A percentile compares a stretch with the other conserved stretches of the same genome.
Conservation (phyloP, 2,888 invertebrate species). For the Xestobium rufovillosum region DNA sequence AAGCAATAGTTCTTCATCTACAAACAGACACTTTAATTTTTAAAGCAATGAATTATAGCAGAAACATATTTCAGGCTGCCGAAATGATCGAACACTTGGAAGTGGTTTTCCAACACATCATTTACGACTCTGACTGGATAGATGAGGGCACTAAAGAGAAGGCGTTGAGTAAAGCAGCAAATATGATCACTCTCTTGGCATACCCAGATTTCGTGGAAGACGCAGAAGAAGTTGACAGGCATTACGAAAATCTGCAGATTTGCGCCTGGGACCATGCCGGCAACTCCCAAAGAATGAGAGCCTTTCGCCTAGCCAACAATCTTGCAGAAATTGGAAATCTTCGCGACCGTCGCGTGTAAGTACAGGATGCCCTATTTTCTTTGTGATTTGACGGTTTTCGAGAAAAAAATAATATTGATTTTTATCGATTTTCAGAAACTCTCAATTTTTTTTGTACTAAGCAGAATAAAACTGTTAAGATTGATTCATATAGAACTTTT, state of each 20-base stretch:
- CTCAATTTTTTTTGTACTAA: too few species aligned
- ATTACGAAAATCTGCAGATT: constrained; percentile 38
- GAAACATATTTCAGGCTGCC: constrained; percentile 27
- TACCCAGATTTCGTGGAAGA: constrained; percentile 35
- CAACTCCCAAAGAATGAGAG: constrained; percentile 35
- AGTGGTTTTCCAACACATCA: constrained; percentile 42
- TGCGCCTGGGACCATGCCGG: constrained; percentile 39
- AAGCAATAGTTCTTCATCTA: too few species aligned
- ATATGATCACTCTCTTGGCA: constrained; percentile 40
- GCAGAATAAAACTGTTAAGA: too few species aligned
- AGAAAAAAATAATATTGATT: too few species aligned
- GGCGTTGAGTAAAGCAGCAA: constrained; percentile 45
- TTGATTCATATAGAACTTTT: too few species aligned
- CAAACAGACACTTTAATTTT: neutral
- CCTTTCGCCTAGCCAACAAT: constrained; percentile 35
- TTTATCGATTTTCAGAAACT: too few species aligned
- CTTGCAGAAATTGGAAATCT: constrained; percentile 30
- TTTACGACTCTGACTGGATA: constrained; percentile 47
- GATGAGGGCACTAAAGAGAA: constrained; percentile 44
- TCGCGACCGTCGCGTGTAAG: constrained; percentile 31
- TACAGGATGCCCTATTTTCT: constrained; percentile 5
- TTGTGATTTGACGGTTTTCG: too few species aligned
- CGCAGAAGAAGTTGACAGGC: constrained; percentile 29
- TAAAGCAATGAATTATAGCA: too few species aligned
- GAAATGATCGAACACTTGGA: constrained; percentile 44